A percentile compares a stretch with the other conserved stretches of the same genome.
phyloP scores from a whole-genome alignment of 2,113 vertebrate genomes.

The Tamias sibiricus region DNA sequence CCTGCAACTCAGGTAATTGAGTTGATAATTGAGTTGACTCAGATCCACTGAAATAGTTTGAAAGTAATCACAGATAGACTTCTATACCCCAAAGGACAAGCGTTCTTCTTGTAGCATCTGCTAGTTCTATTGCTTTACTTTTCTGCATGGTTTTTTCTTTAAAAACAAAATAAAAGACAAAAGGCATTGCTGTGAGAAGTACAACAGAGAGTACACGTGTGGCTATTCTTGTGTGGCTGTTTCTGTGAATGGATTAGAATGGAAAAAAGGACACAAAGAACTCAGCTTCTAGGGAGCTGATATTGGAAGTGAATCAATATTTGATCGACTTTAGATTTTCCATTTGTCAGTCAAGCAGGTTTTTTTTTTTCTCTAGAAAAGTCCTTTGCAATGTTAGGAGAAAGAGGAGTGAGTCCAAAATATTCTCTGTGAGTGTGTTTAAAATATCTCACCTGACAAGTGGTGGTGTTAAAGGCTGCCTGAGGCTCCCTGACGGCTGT shows the following conservation, averaged over 20 bases:
- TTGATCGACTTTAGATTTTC: background rate
- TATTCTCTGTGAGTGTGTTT: conserved; percentile 2
- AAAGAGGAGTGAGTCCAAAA: background rate
- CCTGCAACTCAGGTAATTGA: conserved; percentile 1
- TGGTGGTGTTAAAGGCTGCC: background rate
- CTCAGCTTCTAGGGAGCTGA: background rate
- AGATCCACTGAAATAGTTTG: background rate
- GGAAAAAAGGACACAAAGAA: background rate
- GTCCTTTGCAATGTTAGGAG: background rate
- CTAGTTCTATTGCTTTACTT: background rate
- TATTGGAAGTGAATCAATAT: background rate
- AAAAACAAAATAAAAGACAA: background rate
- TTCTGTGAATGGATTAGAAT: background rate
- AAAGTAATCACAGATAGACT: background rate
- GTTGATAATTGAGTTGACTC: conserved; percentile 28
- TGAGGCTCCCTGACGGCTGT: conserved; percentile 39
- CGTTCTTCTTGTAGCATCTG: background rate
- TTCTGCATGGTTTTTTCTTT: conserved; percentile 20
- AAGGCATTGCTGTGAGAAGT: background rate
- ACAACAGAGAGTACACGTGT: background rate
- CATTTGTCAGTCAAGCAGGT: background rate
- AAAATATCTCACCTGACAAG: conserved; percentile 55
- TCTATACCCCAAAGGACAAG: background rate
- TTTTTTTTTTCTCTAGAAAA: conserved; percentile 14
- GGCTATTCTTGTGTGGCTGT: background rate